These are phyloP conservation scores for Kryphioiulus occultus DNA, from an alignment of 2,888 invertebrate genomes.

Conservation along the genomic window DNA sequence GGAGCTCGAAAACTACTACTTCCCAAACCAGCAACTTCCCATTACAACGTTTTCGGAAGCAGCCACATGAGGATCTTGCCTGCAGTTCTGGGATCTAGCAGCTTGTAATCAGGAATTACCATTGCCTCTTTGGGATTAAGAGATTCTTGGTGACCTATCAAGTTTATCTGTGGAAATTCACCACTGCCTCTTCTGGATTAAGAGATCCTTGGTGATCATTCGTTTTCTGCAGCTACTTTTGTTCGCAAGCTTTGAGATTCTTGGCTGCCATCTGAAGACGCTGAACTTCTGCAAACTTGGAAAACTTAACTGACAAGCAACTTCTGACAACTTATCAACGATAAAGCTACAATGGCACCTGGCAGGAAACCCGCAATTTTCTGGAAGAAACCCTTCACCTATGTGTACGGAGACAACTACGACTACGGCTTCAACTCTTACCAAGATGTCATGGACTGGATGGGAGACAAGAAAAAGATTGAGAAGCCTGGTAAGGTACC, in stretches of 20 bases:
- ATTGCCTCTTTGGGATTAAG: not conserved
- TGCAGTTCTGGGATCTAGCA: not conserved
- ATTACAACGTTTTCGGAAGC: conserved; percentile 10
- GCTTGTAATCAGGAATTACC: not conserved
- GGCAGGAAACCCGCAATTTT: conserved; percentile 56
- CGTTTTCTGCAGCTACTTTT: not conserved
- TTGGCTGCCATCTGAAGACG: not conserved
- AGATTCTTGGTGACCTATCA: not conserved
- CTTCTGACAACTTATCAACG: not conserved
- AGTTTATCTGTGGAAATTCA: not conserved
- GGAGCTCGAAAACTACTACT: not conserved
- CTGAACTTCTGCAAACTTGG: not conserved
- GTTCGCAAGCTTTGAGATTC: not conserved
- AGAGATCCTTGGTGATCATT: conserved; percentile 11
- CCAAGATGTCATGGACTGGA: conserved; percentile 86
- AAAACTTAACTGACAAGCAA: not conserved
- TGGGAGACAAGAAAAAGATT: conserved; percentile 64
- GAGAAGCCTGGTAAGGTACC: conserved; percentile 49
- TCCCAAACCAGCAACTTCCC: not conserved
- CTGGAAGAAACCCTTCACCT: conserved; percentile 70
- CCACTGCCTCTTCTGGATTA: not conserved
- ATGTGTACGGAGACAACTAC: conserved; percentile 82
- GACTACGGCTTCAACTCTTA: conserved; percentile 84
- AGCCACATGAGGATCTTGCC: not conserved
- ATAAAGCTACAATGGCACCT: conserved; percentile 33